These are phyloP conservation scores for Brachylomia viminalis DNA, from an alignment of 2,888 invertebrate genomes.

Conservation along the genomic window DNA sequence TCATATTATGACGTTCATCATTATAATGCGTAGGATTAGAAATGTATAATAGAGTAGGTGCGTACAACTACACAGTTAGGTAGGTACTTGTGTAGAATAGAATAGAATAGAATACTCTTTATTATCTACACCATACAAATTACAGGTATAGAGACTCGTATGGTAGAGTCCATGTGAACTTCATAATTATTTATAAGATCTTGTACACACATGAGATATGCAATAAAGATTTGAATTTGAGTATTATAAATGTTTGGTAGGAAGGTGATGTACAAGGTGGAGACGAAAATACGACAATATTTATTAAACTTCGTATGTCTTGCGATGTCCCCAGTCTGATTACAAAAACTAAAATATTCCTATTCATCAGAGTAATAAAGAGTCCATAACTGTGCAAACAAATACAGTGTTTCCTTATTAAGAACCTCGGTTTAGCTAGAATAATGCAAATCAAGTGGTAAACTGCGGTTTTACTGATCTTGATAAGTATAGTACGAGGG, in stretches of 20 bases:
- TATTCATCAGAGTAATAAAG: neutral
- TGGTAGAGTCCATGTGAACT: no score
- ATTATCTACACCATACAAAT: no score
- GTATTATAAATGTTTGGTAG: neutral
- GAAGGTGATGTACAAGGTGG: neutral
- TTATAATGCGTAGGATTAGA: neutral
- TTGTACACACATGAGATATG: no score
- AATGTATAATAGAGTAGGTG: neutral
- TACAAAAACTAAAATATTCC: neutral
- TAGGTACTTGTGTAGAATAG: no score
- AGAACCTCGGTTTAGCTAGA: slow-evolving; percentile 26
- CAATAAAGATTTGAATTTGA: no score
- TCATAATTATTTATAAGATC: no score
- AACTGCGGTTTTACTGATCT: slow-evolving; percentile 57
- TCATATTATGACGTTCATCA: slow-evolving; percentile 2
- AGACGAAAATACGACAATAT: neutral
- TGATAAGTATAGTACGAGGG: slow-evolving; percentile 45
- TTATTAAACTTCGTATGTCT: neutral
- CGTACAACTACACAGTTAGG: neutral
- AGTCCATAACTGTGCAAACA: slow-evolving; percentile 10
- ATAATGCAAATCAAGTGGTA: slow-evolving; percentile 41
- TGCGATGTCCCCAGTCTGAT: neutral
- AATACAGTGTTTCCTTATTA: slow-evolving; percentile 22
- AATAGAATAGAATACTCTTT: no score
- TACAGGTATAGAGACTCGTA: no score